phyloP scores from a whole-genome alignment of 2,113 vertebrate species.

The Aptenodytes patagonicus region DNA sequence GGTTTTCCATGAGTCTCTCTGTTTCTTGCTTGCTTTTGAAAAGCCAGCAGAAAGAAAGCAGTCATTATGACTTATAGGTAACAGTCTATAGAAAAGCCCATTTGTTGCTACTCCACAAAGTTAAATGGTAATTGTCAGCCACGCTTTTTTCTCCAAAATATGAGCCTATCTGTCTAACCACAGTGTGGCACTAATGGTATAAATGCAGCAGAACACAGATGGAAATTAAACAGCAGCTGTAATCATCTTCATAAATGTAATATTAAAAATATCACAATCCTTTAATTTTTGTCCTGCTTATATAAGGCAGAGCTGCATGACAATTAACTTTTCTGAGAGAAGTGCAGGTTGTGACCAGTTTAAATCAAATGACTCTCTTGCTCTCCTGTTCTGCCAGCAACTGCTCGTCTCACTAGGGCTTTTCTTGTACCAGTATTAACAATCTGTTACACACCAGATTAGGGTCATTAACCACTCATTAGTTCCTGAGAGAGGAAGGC shows the following conservation, averaged over 20 bases:
- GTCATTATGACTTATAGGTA: conserved; percentile 3
- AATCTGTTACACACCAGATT: conserved; percentile 27
- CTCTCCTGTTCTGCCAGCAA: conserved; percentile 15
- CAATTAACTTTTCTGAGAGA: conserved; percentile 27
- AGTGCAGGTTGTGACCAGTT: background rate
- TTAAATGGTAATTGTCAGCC: background rate
- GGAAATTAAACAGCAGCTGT: conserved; percentile 53
- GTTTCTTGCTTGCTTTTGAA: background rate
- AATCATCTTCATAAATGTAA: conserved; percentile 59
- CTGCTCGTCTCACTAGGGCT: background rate
- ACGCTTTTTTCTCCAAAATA: background rate
- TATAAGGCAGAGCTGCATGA: conserved; percentile 29
- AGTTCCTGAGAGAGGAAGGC: conserved; percentile 1
- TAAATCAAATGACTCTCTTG: conserved; percentile 3
- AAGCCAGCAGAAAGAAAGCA: background rate
- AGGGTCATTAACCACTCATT: conserved; percentile 18
- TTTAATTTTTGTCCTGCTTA: conserved; percentile 42
- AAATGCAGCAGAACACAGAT: conserved; percentile 52
- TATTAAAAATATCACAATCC: conserved; percentile 44
- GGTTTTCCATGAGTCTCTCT: background rate
- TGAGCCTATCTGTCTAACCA: conserved; percentile 36
- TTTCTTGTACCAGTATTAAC: background rate
- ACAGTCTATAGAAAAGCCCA: background rate
- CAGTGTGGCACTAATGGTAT: conserved; percentile 63
- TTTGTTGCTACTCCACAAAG: background rate